A percentile compares a stretch with the other conserved stretches of the same genome.
phyloP scores from a whole-genome alignment of 2,888 invertebrate species.

The Pelosia muscerda region DNA sequence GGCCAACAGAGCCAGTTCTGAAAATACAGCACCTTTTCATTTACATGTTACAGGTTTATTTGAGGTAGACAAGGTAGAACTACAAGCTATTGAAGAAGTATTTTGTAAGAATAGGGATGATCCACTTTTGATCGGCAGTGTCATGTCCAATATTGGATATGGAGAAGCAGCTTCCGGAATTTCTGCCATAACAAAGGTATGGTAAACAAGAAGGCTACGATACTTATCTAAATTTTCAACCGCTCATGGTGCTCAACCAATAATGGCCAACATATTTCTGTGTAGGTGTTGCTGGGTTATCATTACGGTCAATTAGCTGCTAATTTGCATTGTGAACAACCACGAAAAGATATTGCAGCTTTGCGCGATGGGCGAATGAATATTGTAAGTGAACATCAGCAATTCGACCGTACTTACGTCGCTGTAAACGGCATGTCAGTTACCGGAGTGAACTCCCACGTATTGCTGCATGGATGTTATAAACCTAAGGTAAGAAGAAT shows the following conservation, averaged over 20 bases:
- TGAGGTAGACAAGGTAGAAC: too few relatives aligned
- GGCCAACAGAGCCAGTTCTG: neutral
- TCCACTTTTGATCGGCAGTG: too few relatives aligned
- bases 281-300: constrained; percentile 87
- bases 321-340: constrained; percentile 89
- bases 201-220: neutral
- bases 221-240: too few relatives aligned
- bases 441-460: constrained; percentile 63
- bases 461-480: constrained; percentile 63
- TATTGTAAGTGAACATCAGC: constrained; percentile 86
- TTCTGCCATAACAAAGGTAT: constrained; percentile 88
- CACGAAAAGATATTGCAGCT: constrained; percentile 82
- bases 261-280: too few relatives aligned
- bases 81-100: too few relatives aligned
- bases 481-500: constrained; percentile 65
- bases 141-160: too few relatives aligned
- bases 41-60: constrained; percentile 68
- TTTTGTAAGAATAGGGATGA: too few relatives aligned
- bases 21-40: neutral
- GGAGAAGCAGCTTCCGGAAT: too few relatives aligned
- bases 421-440: constrained; percentile 64
- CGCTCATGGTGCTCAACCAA: too few relatives aligned
- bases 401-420: constrained; percentile 80
- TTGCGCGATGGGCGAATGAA: constrained; percentile 79
- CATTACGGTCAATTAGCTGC: constrained; percentile 89